Evolutionary conservation across 1,140 invertebrate genomes (phyloP).

Genomic region (Andrena cerasifolii): DNA sequence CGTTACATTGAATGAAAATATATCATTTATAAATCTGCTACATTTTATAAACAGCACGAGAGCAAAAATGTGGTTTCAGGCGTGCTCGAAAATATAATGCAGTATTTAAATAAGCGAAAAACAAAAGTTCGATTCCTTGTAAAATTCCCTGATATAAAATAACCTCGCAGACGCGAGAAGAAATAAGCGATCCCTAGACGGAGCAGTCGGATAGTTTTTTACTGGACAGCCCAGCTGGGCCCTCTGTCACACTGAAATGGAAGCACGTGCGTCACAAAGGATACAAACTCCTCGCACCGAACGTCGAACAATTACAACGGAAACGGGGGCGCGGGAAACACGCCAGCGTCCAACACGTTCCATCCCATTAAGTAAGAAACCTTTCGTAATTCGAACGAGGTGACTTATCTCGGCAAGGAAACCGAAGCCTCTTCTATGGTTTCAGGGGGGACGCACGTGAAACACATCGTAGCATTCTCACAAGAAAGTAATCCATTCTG

Average conservation of each 20-base stretch:
- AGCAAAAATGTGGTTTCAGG: too few species aligned
- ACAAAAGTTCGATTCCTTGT: too few species aligned
- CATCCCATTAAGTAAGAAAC: constrained; percentile 10
- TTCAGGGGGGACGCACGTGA: constrained; percentile 3
- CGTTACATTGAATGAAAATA: too few species aligned
- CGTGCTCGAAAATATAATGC: too few species aligned
- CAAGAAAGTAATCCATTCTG: constrained; percentile 4
- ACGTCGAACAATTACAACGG: background rate
- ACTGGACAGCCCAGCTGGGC: background rate
- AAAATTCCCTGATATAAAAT: too few species aligned
- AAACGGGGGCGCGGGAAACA: background rate
- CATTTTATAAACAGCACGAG: too few species aligned
- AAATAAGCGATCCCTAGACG: background rate
- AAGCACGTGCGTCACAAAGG: constrained; percentile 44
- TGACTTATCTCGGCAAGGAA: constrained; percentile 18
- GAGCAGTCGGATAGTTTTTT: constrained; percentile 14
- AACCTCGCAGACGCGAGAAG: background rate
- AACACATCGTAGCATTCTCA: constrained; percentile 29
- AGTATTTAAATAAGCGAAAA: too few species aligned
- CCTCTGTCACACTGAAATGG: constrained; percentile 28
- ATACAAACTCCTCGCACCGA: background rate
- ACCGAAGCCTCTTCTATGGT: constrained; percentile 24
- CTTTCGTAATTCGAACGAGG: constrained; percentile 15
- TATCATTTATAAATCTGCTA: too few species aligned
- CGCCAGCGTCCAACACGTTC: background rate